Evolutionary conservation across 2,888 invertebrate genomes (phyloP).

Genomic region (Brenthis daphne): DNA sequence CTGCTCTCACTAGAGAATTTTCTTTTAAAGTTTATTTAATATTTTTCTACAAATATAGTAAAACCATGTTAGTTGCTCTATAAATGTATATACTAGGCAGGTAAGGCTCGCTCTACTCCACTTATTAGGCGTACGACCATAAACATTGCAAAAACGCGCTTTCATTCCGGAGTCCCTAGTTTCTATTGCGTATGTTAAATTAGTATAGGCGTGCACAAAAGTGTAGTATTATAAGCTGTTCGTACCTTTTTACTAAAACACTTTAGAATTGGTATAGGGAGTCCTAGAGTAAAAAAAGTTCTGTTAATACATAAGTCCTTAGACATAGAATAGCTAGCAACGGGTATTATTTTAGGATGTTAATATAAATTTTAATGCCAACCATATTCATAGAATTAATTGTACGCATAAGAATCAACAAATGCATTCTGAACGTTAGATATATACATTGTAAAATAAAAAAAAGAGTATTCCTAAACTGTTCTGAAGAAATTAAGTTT

Average conservation of each 20-base stretch:
- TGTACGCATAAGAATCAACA: too few relatives aligned
- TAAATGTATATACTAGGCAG: conserved; percentile 35
- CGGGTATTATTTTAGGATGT: too few relatives aligned
- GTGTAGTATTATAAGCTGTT: conserved; percentile 15
- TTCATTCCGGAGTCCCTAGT: conserved; percentile 72
- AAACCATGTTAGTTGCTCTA: conserved; percentile 18
- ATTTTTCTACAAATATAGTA: conserved; percentile 2
- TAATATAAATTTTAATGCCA: too few relatives aligned
- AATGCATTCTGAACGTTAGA: too few relatives aligned
- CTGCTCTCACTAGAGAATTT: neutral
- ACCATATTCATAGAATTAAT: too few relatives aligned
- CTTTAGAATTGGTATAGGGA: too few relatives aligned
- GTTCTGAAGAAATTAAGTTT: too few relatives aligned
- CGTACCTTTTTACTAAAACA: conserved; percentile 34
- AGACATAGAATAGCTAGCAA: too few relatives aligned
- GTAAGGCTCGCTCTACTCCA: conserved; percentile 46
- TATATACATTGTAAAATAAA: too few relatives aligned
- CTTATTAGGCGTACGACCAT: conserved; percentile 54
- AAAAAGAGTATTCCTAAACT: too few relatives aligned
- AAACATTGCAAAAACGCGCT: conserved; percentile 66
- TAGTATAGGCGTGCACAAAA: conserved; percentile 39
- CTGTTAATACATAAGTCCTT: too few relatives aligned
- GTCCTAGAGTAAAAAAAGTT: too few relatives aligned
- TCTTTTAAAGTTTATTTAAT: neutral
- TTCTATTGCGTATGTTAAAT: conserved; percentile 67